Conservation (phyloP, 2,797 vertebrate genomes). For the Dendrocincla tyrannina region DNA sequence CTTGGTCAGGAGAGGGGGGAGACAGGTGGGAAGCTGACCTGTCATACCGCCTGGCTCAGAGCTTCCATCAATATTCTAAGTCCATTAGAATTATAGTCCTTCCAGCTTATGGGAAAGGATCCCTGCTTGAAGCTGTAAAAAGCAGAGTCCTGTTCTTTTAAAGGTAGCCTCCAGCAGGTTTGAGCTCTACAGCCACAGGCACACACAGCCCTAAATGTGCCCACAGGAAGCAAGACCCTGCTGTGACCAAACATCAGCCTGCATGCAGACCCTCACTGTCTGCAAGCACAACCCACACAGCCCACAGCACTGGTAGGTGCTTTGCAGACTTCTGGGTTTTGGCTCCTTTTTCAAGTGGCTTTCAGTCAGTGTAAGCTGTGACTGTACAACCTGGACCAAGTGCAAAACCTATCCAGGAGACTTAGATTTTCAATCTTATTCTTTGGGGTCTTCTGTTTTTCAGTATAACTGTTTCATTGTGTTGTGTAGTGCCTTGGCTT, state of each 20-base stretch:
- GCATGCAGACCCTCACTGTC: fast-evolving
- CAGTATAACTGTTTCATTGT: background rate
- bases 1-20: background rate
- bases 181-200: fast-evolving
- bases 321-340: background rate
- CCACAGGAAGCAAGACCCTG: background rate
- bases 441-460: background rate
- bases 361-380: background rate
- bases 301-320: background rate
- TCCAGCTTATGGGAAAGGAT: background rate
- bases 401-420: background rate
- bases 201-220: background rate
- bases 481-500: background rate
- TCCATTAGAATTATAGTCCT: too few relatives aligned
- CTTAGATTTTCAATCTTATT: background rate
- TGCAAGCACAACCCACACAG: background rate
- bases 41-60: background rate
- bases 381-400: background rate
- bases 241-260: background rate
- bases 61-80: background rate
- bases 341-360: background rate
- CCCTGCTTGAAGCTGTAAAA: background rate
- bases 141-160: background rate
- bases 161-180: background rate
- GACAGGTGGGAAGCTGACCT: background rate